These are phyloP conservation scores for Drosophila sordidula DNA, from an alignment of 2,888 invertebrate species.

Conservation along the genomic window DNA sequence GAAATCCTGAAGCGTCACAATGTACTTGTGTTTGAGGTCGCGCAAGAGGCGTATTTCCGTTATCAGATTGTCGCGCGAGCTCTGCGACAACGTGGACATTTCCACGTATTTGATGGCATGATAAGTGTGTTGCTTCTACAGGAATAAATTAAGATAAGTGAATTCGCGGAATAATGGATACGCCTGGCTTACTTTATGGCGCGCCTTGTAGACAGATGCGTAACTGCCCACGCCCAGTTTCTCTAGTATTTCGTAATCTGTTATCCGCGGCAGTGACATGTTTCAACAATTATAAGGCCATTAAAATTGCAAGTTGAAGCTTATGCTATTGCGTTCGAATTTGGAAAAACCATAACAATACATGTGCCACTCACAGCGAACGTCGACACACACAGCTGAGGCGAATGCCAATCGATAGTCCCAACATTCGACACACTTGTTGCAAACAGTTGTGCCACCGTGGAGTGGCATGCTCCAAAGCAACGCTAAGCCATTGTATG, in stretches of 20 bases:
- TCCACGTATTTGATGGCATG: constrained; percentile 94
- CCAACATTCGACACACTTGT: constrained; percentile 3
- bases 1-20: constrained; percentile 93
- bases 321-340: neutral
- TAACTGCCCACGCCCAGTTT: constrained; percentile 93
- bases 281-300: constrained; percentile 20
- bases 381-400: constrained; percentile 33
- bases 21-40: constrained; percentile 91
- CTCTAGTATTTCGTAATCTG: constrained; percentile 90
- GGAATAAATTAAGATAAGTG: constrained; percentile 1
- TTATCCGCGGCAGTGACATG: constrained; percentile 85
- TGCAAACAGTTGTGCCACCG: constrained; percentile 39
- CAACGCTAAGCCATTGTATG: constrained; percentile 27
- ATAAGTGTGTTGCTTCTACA: constrained; percentile 87
- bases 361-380: constrained; percentile 24
- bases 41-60: constrained; percentile 93
- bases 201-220: constrained; percentile 93
- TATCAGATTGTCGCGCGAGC: constrained; percentile 92
- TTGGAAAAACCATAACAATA: constrained; percentile 46
- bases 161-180: neutral
- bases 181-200: constrained; percentile 76
- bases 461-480: constrained; percentile 1
- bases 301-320: constrained; percentile 1
- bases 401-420: constrained; percentile 7
- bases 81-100: constrained; percentile 89